phyloP scores from a whole-genome alignment of 92 coral and sea anemone species.

The Montipora capitata region DNA sequence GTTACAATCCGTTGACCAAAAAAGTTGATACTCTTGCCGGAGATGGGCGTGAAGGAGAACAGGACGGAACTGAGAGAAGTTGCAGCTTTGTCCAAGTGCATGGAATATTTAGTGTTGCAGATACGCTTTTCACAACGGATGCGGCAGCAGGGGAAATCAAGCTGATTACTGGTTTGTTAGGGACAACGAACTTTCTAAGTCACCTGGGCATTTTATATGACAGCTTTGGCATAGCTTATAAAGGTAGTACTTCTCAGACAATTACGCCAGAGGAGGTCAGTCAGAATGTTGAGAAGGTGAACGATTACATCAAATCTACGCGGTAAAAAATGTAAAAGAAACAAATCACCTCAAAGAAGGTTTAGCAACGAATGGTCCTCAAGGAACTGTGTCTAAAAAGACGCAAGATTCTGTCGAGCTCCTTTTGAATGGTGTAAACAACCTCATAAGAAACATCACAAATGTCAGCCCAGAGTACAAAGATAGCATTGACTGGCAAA shows the following conservation, averaged over 20 bases:
- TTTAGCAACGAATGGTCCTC: too few species aligned
- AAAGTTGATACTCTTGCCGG: slow-evolving; percentile 55
- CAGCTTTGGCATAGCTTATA: too few species aligned
- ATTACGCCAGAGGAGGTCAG: too few species aligned
- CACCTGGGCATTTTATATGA: not conserved
- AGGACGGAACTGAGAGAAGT: slow-evolving; percentile 56
- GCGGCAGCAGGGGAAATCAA: not conserved
- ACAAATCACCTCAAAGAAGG: too few species aligned
- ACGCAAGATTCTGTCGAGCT: too few species aligned
- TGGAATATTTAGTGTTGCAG: not conserved
- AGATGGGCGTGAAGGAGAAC: slow-evolving; percentile 56
- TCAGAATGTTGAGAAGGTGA: too few species aligned
- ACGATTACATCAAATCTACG: too few species aligned
- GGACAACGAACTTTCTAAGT: not conserved
- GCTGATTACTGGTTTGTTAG: not conserved
- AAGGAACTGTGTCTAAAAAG: too few species aligned
- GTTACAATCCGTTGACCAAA: slow-evolving; percentile 58
- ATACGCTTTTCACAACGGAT: slow-evolving; percentile 6
- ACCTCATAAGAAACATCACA: not conserved
- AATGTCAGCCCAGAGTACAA: slow-evolving; percentile 30
- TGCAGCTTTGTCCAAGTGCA: slow-evolving; percentile 11
- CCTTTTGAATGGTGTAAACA: too few species aligned
- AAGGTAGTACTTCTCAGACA: too few species aligned
- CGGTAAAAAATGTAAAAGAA: too few species aligned
- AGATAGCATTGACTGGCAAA: slow-evolving; percentile 27